These are phyloP conservation scores for Eleginops maclovinus DNA, from an alignment of 2,113 vertebrate genomes.

Conservation along the genomic window DNA sequence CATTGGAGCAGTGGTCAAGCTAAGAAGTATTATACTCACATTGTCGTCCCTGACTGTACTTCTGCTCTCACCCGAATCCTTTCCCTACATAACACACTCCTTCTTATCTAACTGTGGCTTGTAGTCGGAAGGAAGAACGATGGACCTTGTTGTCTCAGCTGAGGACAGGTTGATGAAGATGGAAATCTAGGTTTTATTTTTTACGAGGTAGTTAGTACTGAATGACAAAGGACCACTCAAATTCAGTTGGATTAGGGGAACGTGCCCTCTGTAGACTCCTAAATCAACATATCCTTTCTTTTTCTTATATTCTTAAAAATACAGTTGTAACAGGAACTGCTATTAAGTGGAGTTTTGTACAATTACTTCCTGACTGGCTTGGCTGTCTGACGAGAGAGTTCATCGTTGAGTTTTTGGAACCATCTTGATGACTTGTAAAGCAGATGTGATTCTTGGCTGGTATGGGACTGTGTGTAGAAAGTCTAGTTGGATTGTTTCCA, in stretches of 20 bases:
- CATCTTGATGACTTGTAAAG: constrained; percentile 37
- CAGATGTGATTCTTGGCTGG: constrained; percentile 64
- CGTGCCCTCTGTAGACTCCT: neutral
- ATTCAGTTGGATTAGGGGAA: constrained; percentile 4
- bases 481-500: constrained; percentile 36
- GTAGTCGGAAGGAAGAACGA: constrained; percentile 2
- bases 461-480: neutral
- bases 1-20: constrained; percentile 26
- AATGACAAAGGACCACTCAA: neutral
- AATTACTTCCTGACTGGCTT: constrained; percentile 16
- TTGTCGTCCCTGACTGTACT: constrained; percentile 13
- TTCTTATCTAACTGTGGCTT: constrained; percentile 14
- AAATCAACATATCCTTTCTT: constrained; percentile 4
- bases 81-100: neutral
- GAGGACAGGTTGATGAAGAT: constrained; percentile 36
- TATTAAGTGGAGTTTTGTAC: constrained; percentile 25
- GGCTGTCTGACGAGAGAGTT: constrained; percentile 20
- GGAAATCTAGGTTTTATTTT: neutral
- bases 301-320: too few relatives aligned
- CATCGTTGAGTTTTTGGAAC: constrained; percentile 29
- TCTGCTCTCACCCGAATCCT: constrained; percentile 11
- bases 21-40: constrained; percentile 15
- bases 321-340: neutral
- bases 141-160: constrained; percentile 6
- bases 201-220: neutral